Conservation (phyloP, 2,113 vertebrate species). For the Polypterus bichir region DNA sequence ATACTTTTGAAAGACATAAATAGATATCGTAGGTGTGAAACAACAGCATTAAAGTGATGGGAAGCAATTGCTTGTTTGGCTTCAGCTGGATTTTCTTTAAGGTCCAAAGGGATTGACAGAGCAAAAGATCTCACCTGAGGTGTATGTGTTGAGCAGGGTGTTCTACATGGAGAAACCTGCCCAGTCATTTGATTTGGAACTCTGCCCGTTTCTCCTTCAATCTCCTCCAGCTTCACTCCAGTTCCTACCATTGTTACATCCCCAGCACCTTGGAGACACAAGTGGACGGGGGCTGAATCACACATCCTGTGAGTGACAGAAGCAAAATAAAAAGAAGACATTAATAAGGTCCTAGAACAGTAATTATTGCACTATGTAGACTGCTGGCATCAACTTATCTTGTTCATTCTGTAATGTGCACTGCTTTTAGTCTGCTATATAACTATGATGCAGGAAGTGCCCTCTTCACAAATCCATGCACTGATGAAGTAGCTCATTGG, state of each 20-base stretch:
- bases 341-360: no score
- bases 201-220: conserved; percentile 38
- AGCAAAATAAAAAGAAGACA: not conserved
- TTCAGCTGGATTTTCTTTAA: no score
- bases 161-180: conserved; percentile 36
- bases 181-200: conserved; percentile 14
- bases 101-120: no score
- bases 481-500: no score
- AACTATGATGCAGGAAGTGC: no score
- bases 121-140: conserved; percentile 15
- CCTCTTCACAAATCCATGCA: no score
- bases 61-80: no score
- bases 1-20: no score
- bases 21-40: no score
- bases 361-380: not conserved
- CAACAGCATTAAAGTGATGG: no score
- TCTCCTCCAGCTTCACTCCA: conserved; percentile 65
- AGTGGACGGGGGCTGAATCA: conserved; percentile 66
- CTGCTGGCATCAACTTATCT: not conserved
- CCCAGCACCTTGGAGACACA: conserved; percentile 55
- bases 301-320: conserved; percentile 60
- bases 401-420: no score
- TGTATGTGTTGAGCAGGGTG: conserved; percentile 37
- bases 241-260: conserved; percentile 73
- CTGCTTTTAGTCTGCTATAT: no score